Evolutionary conservation across 2,113 vertebrate species (phyloP), one percentile per base, ranked within the genome.

Genomic region (Prionailurus viverrinus): DNA sequence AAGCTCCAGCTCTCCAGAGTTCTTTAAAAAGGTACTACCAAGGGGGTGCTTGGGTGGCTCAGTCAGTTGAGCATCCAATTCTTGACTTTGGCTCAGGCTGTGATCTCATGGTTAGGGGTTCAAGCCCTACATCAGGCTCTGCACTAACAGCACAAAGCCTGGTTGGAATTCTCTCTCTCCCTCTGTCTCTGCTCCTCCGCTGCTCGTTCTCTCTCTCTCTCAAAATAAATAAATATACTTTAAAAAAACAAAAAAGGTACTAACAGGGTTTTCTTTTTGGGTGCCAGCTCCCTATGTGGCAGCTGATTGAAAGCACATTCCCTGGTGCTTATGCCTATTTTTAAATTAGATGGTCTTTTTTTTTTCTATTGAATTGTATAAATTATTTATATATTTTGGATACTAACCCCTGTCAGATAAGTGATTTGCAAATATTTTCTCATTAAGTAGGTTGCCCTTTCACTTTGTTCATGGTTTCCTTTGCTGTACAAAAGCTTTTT

Each of bases 1-100:
- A 98, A 97, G 95, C 98, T 97, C 81, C 89, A 97, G 94, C 98
- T 98, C 0, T 97, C 98, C 36, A 16, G 91, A 98, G 81, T 96
- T 98, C 8, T 97, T 58, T 0, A 89, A 98, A 55, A 97, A 98
- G 7, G 93, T 58, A 0, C 45, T 91, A 0, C 65, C 88, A 29
- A 96, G 83, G n/a, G 21, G 58, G 21, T 0, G 23, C 21, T 8
- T 61, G 58, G 58, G 58, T 61, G 58, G 19, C 58, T 61, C 58
- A 0, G 21, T 61, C 58, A 61, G 58, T 61, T 61, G 58, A 61
- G 58, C 58, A 61, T 61, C 58, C 58, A 61, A 61, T 7, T 9
- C 58, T 61, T 61, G 21, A 61, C 23, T 61, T 61, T 61, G 58
- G 58, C 58, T 61, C 58, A 61, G 58, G 21, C 58, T 61, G 21